Base-by-base conservation (phyloP, 2,797 vertebrate genomes). In the Siniperca scherzeri region DNA sequence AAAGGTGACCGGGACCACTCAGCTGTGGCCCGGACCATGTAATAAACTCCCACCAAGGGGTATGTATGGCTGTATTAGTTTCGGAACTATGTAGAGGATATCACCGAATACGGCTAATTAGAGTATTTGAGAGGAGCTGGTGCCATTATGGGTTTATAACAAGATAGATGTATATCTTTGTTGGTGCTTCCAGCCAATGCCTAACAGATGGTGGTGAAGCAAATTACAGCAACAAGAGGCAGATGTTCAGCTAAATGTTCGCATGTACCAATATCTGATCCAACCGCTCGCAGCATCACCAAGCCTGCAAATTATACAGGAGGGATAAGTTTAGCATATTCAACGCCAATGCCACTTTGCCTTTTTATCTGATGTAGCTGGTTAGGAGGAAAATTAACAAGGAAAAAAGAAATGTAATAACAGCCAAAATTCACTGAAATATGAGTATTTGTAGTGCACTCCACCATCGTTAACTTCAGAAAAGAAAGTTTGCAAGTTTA, bases 231-330 rank as follows among this genome's bases (percentile, higher is more conserved):
- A 91, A 91, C 89, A 90, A 85, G 79, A 92, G 86, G 89, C 91
- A 94, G 91, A 94, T 93, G 92, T 93, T 94, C 84, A 79, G 79
- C 86, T 88, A 89, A 90, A 91, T 76, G 87, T 89, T 92, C 61
- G 56, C 89, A 91, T 93, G 89, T 84, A 88, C 83, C 60, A 78
- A 86, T 85, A 91, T 92, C 87, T 91, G 87, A 88, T 91, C 86
- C 79, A 87, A 90, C 65, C 40, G 74, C 85, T 88, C 38, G 52
- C 78, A 89, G 84, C 85, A 78, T 85, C 75, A 89, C 86, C 84
- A 86, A 85, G 83, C 68, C 73, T 65, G 82, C 65, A 90, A 69
- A 88, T 91, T 87, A 87, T 79, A 88, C 81, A 83, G 77, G 46
- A 64, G 78, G 85, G 81, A 88, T 81, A 77, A 7, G 50, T 84